Conservation (phyloP, 2,888 invertebrate species). For the Plebejus melissa region DNA sequence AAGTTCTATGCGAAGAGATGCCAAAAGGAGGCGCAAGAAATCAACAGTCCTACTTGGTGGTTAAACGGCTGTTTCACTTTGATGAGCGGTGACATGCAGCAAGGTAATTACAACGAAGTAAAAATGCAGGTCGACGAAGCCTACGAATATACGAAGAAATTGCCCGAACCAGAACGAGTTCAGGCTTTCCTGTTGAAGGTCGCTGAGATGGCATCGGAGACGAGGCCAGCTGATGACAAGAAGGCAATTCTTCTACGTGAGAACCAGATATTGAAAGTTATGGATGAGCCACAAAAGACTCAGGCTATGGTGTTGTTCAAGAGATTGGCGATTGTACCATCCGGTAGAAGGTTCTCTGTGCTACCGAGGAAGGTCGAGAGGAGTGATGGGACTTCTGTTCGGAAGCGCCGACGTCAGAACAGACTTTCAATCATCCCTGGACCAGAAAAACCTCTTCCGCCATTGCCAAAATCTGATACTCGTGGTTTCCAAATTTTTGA, state of each 20-base stretch:
- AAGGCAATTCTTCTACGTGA: constrained; percentile 61
- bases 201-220: constrained; percentile 58
- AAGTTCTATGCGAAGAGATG: constrained; percentile 70
- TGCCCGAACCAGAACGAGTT: constrained; percentile 62
- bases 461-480: constrained; percentile 52
- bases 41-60: constrained; percentile 65
- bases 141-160: constrained; percentile 60
- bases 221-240: constrained; percentile 58
- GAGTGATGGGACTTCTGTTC: constrained; percentile 48
- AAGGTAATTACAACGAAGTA: constrained; percentile 68
- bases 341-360: constrained; percentile 61
- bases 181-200: constrained; percentile 65
- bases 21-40: constrained; percentile 62
- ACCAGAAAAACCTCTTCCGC: constrained; percentile 51
- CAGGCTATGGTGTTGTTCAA: constrained; percentile 64
- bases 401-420: constrained; percentile 55
- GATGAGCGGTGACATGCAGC: constrained; percentile 73
- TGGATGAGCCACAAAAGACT: constrained; percentile 55
- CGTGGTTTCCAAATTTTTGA: constrained; percentile 64
- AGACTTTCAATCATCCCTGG: constrained; percentile 66
- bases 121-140: constrained; percentile 67
- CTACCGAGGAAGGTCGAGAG: constrained; percentile 53
- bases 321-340: constrained; percentile 63
- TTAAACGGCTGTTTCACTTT: constrained; percentile 64
- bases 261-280: constrained; percentile 54